A percentile compares a stretch with the other conserved stretches of the same genome.
These are phyloP conservation scores for Propithecus coquereli DNA, from an alignment of 2,113 vertebrate species.

Conservation along the genomic window DNA sequence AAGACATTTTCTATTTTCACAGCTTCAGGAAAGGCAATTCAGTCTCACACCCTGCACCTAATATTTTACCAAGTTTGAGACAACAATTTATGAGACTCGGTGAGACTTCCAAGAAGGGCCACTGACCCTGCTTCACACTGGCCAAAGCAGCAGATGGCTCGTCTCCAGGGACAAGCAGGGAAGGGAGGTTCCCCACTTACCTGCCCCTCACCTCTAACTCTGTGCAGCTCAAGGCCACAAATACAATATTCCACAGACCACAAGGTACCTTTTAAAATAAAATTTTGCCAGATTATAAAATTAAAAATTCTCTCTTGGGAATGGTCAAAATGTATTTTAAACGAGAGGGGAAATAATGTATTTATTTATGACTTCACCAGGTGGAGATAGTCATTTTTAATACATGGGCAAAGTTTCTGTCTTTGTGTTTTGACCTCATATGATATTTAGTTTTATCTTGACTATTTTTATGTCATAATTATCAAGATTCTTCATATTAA, in stretches of 20 bases:
- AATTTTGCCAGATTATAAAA: not conserved
- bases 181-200: not conserved
- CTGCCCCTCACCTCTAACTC: not conserved
- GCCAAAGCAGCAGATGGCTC: not conserved
- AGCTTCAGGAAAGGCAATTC: not conserved
- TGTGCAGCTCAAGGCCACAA: not conserved
- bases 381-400: constrained; percentile 11
- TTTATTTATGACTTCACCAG: not conserved
- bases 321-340: not conserved
- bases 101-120: not conserved
- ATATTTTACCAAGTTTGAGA: not conserved
- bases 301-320: not conserved
- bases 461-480: not conserved
- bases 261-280: not conserved
- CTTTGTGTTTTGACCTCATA: not conserved
- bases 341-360: not conserved
- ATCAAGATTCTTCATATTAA: not conserved
- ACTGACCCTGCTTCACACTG: not conserved
- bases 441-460: not conserved
- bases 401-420: not conserved
- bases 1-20: constrained; percentile 16
- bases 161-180: not conserved
- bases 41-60: not conserved
- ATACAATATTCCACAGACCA: not conserved
- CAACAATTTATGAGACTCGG: not conserved